Evolutionary conservation across 1,140 invertebrate genomes (phyloP).

Genomic region (Pseudomyrmex sp.): DNA sequence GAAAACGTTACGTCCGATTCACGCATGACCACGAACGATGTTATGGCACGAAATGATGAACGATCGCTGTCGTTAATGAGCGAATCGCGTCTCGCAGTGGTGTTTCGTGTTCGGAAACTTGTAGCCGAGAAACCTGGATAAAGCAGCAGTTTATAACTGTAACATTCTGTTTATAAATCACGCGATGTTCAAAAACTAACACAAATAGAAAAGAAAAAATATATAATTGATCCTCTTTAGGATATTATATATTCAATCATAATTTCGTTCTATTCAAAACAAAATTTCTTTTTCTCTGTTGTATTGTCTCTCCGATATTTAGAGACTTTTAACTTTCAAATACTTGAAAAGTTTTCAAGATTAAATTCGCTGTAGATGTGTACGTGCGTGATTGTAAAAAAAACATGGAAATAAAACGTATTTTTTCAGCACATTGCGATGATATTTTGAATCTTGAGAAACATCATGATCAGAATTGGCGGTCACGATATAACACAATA

Average conservation of each 20-base stretch:
- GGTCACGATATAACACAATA: slow-evolving; percentile 29
- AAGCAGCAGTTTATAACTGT: slow-evolving; percentile 3
- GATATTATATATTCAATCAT: too few species aligned
- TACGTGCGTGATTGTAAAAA: not conserved
- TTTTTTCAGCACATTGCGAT: not conserved
- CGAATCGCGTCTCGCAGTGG: slow-evolving; percentile 39
- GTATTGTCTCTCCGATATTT: too few species aligned
- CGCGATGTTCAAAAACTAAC: not conserved
- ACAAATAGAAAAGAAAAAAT: not conserved
- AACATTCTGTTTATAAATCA: not conserved
- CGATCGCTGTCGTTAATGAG: slow-evolving; percentile 51
- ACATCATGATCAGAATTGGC: slow-evolving; percentile 14
- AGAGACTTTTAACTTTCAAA: too few species aligned
- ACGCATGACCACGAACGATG: slow-evolving; percentile 44
- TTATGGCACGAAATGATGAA: slow-evolving; percentile 38
- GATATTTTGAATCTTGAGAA: slow-evolving; percentile 6
- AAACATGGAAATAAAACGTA: slow-evolving; percentile 2
- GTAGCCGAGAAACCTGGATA: slow-evolving; percentile 5
- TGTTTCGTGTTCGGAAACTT: slow-evolving; percentile 26
- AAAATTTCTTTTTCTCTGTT: too few species aligned
- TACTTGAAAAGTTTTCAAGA: too few species aligned
- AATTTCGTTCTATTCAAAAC: too few species aligned
- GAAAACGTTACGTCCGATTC: slow-evolving; percentile 67
- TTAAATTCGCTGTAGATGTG: too few species aligned
- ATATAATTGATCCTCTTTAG: too few species aligned